Evolutionary conservation across 2,113 vertebrate species (phyloP), one percentile per base, ranked within the genome.

Genomic region (Osmerus mordax): DNA sequence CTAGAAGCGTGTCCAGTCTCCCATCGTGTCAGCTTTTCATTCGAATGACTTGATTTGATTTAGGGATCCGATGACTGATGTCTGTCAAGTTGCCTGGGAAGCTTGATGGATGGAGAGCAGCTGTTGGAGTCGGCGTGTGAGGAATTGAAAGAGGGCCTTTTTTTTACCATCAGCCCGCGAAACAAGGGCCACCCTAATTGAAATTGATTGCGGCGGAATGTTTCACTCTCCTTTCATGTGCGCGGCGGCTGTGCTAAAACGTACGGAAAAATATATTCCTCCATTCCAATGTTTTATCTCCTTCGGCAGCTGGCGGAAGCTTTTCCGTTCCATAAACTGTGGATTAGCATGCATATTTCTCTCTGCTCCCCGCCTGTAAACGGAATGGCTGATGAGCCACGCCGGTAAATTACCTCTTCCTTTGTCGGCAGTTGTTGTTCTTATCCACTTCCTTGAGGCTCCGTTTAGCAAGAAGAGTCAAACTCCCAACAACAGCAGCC

Each of bases 41-140:
- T 76, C 66, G 71, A 68, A 53, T 66, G 70, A 75, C 76, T 66
- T 80, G 84, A 83, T 84, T 83, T 81, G 81, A 78, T 78, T 74
- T 79, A 70, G 70, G 70, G 78, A 77, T 79, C 65, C 70, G 76
- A 78, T 80, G 81, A 77, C 83, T 76, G 84, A 76, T 67, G 73
- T 74, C 70, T 72, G 87, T 85, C 87, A 81, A 77, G 69, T 67
- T 78, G 69, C 15, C 25, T 61, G 36, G 41, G 73, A 74, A 74
- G 32, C 70, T 65, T 83, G 82, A 84, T 62, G 25, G 77, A 86
- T 78, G 70, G 53, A n/a, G 56, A 69, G 78, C 59, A 72, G 72
- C 56, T 80, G 52, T 65, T 5, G 9, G 60, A 29, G 53, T 60
- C 3, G 23, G 75, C 74, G 69, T 75, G 69, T 68, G 52, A 73